Evolutionary conservation across 2,797 vertebrate species (phyloP).

Genomic region (Lepidocolaptes lacrymiger): DNA sequence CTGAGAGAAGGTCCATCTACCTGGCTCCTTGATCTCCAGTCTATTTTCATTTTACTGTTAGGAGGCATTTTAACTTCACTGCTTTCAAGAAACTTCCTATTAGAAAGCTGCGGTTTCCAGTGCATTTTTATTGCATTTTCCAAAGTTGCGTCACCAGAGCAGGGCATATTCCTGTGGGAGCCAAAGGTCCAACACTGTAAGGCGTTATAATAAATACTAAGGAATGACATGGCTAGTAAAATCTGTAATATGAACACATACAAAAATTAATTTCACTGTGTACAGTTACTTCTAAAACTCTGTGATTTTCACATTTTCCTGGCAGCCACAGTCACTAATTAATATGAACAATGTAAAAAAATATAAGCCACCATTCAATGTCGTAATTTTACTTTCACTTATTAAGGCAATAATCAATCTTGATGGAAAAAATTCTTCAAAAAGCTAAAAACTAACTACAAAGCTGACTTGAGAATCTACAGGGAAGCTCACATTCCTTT

Average conservation of each 20-base stretch:
- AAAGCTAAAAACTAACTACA: background rate
- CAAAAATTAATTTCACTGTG: conserved; percentile 56
- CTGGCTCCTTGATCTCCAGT: background rate
- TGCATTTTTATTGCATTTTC: conserved; percentile 70
- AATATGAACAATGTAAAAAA: conserved; percentile 56
- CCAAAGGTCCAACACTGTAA: conserved; percentile 46
- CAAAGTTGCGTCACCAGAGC: conserved; percentile 51
- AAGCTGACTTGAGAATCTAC: background rate
- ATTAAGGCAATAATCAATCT: conserved; percentile 19
- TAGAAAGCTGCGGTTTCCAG: conserved; percentile 60
- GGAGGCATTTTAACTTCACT: conserved; percentile 58
- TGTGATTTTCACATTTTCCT: conserved; percentile 64
- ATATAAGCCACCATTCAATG: conserved; percentile 14
- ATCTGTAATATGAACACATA: conserved; percentile 36
- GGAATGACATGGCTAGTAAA: conserved; percentile 65
- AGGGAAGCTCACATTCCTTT: background rate
- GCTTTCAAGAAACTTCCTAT: conserved; percentile 64
- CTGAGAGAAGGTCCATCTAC: background rate
- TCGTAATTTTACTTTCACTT: conserved; percentile 10
- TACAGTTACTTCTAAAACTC: conserved; percentile 65
- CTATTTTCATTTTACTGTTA: background rate
- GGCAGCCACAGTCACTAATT: conserved; percentile 61
- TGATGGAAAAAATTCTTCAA: conserved; percentile 7
- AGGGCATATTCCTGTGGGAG: conserved; percentile 28
- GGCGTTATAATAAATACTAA: conserved; percentile 69